Evolutionary conservation across 2,888 invertebrate genomes (phyloP).

Genomic region (Cerastis rubricosa): DNA sequence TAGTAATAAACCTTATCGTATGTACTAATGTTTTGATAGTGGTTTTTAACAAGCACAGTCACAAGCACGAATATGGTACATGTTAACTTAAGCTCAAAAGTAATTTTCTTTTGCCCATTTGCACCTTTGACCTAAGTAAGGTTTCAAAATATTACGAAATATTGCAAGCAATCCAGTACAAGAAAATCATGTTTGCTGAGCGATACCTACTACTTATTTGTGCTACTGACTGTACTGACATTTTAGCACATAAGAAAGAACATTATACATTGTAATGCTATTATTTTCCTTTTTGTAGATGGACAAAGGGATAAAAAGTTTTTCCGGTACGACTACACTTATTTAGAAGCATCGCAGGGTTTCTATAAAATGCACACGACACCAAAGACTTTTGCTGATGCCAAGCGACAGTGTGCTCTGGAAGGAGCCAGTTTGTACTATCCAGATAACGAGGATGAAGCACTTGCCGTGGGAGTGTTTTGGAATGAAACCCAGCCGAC

Average conservation of each 20-base stretch:
- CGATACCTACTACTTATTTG: too few relatives aligned
- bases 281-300: conserved; percentile 66
- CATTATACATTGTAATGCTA: background rate
- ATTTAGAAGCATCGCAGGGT: conserved; percentile 71
- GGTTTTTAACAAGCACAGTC: too few relatives aligned
- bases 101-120: too few relatives aligned
- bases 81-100: too few relatives aligned
- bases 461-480: conserved; percentile 65
- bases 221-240: too few relatives aligned
- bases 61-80: too few relatives aligned
- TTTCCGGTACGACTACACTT: conserved; percentile 82
- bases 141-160: too few relatives aligned
- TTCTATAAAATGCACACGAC: conserved; percentile 83
- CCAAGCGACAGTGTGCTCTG: conserved; percentile 73
- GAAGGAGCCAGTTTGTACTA: conserved; percentile 81
- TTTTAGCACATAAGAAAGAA: background rate
- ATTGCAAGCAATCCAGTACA: too few relatives aligned
- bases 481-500: conserved; percentile 72
- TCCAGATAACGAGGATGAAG: conserved; percentile 77
- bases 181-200: too few relatives aligned
- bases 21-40: too few relatives aligned
- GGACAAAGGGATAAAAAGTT: conserved; percentile 74
- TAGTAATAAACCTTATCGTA: too few relatives aligned
- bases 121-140: too few relatives aligned
- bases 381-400: conserved; percentile 76